Evolutionary conservation across 2,113 vertebrate genomes (phyloP).

Genomic region (Chaetodon auriga): DNA sequence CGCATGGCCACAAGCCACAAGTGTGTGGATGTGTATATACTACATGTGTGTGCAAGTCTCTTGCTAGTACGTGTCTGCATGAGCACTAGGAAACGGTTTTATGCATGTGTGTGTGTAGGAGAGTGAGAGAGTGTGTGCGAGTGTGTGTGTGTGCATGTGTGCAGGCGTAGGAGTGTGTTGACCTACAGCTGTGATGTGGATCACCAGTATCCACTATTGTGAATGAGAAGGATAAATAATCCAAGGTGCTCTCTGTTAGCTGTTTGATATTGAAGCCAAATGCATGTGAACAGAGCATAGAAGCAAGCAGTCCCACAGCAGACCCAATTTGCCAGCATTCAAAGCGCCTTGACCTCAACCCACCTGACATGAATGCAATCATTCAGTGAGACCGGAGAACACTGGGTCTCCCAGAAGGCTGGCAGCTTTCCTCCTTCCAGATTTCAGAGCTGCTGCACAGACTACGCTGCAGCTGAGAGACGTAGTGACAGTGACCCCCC

Average conservation of each 20-base stretch:
- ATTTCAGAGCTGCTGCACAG: slow-evolving; percentile 43
- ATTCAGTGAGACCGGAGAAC: slow-evolving; percentile 60
- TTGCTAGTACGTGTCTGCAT: not conserved
- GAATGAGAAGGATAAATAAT: slow-evolving; percentile 71
- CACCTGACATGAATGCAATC: slow-evolving; percentile 62
- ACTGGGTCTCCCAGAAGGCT: slow-evolving; percentile 34
- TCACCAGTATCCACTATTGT: slow-evolving; percentile 60
- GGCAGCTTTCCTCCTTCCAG: slow-evolving; percentile 41
- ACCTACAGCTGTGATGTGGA: slow-evolving; percentile 72
- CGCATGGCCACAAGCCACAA: slow-evolving; percentile 25
- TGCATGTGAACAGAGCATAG: slow-evolving; percentile 45
- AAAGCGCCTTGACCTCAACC: slow-evolving; percentile 59
- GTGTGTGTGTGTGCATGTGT: slow-evolving; percentile 15
- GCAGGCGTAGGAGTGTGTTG: slow-evolving; percentile 24
- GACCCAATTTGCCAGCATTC: slow-evolving; percentile 69
- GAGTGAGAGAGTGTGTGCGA: not conserved
- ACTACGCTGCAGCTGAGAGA: slow-evolving; percentile 9
- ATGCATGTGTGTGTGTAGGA: not conserved
- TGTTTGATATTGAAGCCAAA: slow-evolving; percentile 70
- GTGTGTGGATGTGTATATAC: not conserved
- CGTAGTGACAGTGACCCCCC: slow-evolving; percentile 33
- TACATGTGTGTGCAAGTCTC: slow-evolving; percentile 22
- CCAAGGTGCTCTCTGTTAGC: slow-evolving; percentile 59
- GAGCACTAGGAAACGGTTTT: slow-evolving; percentile 13
- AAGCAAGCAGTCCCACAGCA: slow-evolving; percentile 39